Conservation (phyloP, 23 tunicate genomes). For the Phallusia fumigata region DNA sequence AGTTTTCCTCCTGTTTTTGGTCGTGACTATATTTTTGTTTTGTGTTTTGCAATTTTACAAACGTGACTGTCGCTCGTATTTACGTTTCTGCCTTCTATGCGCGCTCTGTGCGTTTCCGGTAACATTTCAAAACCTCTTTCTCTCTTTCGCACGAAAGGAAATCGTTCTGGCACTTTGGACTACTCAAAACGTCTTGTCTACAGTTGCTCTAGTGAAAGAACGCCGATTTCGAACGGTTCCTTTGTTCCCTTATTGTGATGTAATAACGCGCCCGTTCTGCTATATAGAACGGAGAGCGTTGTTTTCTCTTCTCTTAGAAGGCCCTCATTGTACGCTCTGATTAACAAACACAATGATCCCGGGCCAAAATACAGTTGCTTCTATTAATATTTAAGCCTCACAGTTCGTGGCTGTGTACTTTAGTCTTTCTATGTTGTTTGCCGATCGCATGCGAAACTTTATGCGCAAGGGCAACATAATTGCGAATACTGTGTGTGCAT, state of each 20-base stretch:
- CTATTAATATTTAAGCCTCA: conserved; percentile 7
- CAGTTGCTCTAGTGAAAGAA: conserved; percentile 2
- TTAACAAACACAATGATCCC: conserved; percentile 9
- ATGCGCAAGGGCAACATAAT: background rate
- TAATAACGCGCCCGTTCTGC: conserved; percentile 9
- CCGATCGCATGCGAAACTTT: background rate
- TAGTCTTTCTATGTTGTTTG: conserved; percentile 4
- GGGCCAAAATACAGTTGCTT: background rate
- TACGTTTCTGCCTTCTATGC: background rate
- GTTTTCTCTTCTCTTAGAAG: conserved; percentile 12
- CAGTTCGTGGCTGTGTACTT: conserved; percentile 6
- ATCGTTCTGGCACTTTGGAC: conserved; percentile 6
- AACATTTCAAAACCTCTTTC: conserved; percentile 14
- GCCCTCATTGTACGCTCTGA: background rate
- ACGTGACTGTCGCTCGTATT: conserved; percentile 7
- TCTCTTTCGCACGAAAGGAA: conserved; percentile 10
- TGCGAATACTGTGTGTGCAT: conserved; percentile 5
- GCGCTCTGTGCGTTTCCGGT: background rate
- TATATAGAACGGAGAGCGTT: conserved; percentile 9
- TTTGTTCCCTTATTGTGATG: conserved; percentile 10
- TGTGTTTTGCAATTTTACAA: background rate
- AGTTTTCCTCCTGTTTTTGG: background rate
- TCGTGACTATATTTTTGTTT: conserved; percentile 13
- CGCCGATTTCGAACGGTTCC: conserved; percentile 7
- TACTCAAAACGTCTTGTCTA: conserved; percentile 10